Conservation (phyloP, 2,888 invertebrate species). For the Chrysina gloriosa region DNA sequence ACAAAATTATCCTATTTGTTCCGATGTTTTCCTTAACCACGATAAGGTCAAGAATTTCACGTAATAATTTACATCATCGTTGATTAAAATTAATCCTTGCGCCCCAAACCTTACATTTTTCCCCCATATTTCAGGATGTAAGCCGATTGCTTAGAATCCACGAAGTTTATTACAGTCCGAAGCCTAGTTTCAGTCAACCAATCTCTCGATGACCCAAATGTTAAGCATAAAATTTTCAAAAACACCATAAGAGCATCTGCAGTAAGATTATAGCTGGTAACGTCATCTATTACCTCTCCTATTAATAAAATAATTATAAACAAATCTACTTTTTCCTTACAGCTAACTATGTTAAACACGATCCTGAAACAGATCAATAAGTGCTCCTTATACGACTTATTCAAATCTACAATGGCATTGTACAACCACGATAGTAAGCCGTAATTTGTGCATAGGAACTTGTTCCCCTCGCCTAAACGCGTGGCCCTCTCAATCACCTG, state of each 20-base stretch:
- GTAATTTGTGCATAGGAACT: constrained; percentile 74
- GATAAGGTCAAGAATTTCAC: constrained; percentile 41
- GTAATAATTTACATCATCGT: constrained; percentile 31
- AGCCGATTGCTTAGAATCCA: constrained; percentile 58
- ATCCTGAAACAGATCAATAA: constrained; percentile 37
- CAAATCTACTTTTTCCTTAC: constrained; percentile 23
- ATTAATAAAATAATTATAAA: constrained; percentile 41
- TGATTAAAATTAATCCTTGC: constrained; percentile 6
- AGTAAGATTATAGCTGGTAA: constrained; percentile 23
- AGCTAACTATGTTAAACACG: constrained; percentile 32
- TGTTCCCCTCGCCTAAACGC: constrained; percentile 73
- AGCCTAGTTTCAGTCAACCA: constrained; percentile 45
- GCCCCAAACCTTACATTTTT: constrained; percentile 48
- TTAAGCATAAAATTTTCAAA: constrained; percentile 42
- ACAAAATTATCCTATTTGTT: too few relatives aligned
- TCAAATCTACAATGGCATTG: constrained; percentile 55
- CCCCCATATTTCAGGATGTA: constrained; percentile 60
- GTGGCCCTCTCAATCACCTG: constrained; percentile 73
- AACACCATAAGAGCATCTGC: constrained; percentile 50
- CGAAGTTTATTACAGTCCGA: constrained; percentile 52
- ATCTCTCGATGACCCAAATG: constrained; percentile 31
- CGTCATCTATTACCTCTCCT: constrained; percentile 41
- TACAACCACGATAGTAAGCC: constrained; percentile 79
- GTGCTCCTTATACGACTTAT: background rate
- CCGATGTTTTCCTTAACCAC: constrained; percentile 4